These are phyloP conservation scores for Tapirus indicus DNA, from an alignment of 2,797 vertebrate genomes.

Conservation along the genomic window DNA sequence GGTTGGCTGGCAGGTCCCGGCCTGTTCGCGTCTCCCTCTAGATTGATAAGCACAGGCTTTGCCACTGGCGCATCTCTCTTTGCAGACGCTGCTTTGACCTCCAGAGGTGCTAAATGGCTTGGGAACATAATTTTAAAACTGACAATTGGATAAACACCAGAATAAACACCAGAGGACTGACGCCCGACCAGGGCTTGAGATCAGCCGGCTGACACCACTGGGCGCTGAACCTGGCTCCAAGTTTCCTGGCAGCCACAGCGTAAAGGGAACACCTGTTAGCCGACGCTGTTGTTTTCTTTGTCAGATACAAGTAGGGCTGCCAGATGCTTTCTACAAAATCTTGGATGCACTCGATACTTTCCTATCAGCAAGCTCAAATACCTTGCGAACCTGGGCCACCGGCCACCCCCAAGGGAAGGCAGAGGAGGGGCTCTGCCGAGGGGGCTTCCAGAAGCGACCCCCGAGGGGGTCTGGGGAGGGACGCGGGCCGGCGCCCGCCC, in stretches of 20 bases:
- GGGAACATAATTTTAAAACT: not conserved
- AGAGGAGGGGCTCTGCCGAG: too few relatives aligned
- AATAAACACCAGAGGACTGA: not conserved
- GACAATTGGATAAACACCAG: not conserved
- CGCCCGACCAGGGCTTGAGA: not conserved
- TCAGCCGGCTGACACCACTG: not conserved
- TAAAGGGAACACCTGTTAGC: slow-evolving; percentile 39
- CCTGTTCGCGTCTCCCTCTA: not conserved
- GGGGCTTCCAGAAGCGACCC: not conserved
- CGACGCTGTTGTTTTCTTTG: not conserved
- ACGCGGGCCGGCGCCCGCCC: not conserved
- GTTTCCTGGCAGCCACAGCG: not conserved
- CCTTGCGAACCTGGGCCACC: not conserved
- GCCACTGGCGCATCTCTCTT: not conserved
- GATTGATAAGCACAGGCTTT: not conserved
- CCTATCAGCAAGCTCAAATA: not conserved
- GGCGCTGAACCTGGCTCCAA: not conserved
- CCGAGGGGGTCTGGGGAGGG: not conserved
- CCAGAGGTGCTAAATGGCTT: not conserved
- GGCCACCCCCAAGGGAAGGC: not conserved
- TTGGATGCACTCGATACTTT: not conserved
- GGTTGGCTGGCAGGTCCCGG: not conserved
- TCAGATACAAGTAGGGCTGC: not conserved
- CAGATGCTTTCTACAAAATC: slow-evolving; percentile 22
- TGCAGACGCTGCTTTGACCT: not conserved